Conservation (phyloP, 2,797 vertebrate species). For the Alca torda region DNA sequence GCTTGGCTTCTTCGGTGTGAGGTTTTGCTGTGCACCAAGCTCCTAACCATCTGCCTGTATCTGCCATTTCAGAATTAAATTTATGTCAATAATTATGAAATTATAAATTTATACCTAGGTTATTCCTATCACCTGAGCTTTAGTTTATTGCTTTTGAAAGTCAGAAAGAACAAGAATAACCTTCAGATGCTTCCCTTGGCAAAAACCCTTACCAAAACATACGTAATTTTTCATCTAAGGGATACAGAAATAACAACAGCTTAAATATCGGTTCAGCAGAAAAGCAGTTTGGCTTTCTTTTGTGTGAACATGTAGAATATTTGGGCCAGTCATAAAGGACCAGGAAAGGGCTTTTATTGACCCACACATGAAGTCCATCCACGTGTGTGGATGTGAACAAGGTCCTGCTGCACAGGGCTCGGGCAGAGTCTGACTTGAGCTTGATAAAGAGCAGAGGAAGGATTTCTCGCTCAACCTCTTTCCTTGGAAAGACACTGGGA, state of each 20-base stretch:
- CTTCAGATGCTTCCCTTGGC: not conserved
- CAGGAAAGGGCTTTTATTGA: not conserved
- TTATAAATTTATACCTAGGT: not conserved
- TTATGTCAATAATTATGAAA: not conserved
- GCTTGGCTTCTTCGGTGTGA: not conserved
- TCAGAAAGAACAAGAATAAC: not conserved
- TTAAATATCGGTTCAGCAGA: no score
- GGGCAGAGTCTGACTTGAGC: not conserved
- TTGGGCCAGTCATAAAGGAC: not conserved
- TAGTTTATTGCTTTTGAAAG: not conserved
- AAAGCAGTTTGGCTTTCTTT: not conserved
- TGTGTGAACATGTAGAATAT: accelerated
- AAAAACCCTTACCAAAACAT: not conserved
- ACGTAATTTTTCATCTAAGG: accelerated
- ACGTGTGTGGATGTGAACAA: accelerated
- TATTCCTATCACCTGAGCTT: not conserved
- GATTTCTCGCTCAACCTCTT: accelerated
- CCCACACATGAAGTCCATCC: not conserved
- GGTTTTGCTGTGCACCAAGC: not conserved
- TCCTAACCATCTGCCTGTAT: accelerated
- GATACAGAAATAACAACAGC: not conserved
- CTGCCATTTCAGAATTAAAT: not conserved
- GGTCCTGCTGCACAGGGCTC: not conserved
- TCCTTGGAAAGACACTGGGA: accelerated
- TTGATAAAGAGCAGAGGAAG: accelerated